phyloP scores from a whole-genome alignment of 23 tunicate species.

The Ascidia mentula region DNA sequence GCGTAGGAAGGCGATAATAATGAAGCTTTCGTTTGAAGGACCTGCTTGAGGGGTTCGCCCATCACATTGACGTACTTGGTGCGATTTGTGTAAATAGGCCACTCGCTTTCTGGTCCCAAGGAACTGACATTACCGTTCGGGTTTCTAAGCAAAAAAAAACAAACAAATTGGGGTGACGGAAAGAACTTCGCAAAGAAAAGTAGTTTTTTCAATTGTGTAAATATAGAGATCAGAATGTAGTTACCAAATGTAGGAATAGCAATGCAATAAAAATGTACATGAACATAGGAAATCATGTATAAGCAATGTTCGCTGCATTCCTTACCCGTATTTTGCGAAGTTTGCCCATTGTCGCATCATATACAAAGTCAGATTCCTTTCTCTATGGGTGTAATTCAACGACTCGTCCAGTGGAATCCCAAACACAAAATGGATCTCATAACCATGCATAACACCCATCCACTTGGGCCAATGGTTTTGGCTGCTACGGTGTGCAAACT shows the following conservation, averaged over 20 bases:
- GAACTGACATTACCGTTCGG: slow-evolving; percentile 23
- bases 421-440: slow-evolving; percentile 85
- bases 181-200: background rate
- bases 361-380: slow-evolving; percentile 29
- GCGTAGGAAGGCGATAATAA: slow-evolving; percentile 14
- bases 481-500: slow-evolving; percentile 63
- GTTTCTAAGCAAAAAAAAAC: slow-evolving; percentile 16
- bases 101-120: background rate
- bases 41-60: slow-evolving; percentile 15
- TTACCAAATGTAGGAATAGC: too few relatives aligned
- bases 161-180: background rate
- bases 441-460: slow-evolving; percentile 98
- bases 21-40: slow-evolving; percentile 7
- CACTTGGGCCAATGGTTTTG: slow-evolving; percentile 92
- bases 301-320: background rate
- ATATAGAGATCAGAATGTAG: too few relatives aligned
- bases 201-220: too few relatives aligned
- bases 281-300: too few relatives aligned
- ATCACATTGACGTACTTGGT: slow-evolving; percentile 23
- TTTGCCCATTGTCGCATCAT: slow-evolving; percentile 82
- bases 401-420: slow-evolving; percentile 56
- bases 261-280: too few relatives aligned
- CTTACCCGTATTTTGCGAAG: slow-evolving; percentile 84
- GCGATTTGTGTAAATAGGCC: slow-evolving; percentile 36
- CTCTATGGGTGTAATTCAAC: slow-evolving; percentile 41